Conservation (phyloP, 1,140 invertebrate genomes). For the Brachionus paranguensis region DNA sequence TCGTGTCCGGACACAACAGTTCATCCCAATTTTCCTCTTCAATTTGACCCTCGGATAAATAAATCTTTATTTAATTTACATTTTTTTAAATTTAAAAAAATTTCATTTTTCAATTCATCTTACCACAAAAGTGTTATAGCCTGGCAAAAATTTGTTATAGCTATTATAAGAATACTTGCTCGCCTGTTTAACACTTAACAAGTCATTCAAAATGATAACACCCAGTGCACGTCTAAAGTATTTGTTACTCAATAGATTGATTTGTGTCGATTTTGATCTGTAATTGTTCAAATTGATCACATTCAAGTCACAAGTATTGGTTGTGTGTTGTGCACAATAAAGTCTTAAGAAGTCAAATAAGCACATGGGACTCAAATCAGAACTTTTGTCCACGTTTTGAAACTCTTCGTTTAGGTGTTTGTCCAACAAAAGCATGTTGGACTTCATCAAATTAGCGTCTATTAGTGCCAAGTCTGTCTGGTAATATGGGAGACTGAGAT, state of each 20-base stretch:
- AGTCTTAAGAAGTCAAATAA: background rate
- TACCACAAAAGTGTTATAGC: background rate
- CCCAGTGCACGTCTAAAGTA: slow-evolving; percentile 12
- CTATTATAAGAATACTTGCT: background rate
- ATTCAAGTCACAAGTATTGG: slow-evolving; percentile 33
- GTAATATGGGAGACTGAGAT: background rate
- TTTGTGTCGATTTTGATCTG: background rate
- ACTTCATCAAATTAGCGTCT: background rate
- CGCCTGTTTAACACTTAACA: background rate
- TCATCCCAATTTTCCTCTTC: background rate
- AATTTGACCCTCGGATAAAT: slow-evolving; percentile 4
- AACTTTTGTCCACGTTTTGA: background rate
- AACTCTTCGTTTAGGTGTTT: background rate
- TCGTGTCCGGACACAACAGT: slow-evolving; percentile 18
- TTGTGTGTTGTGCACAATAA: slow-evolving; percentile 33
- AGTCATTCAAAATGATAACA: background rate
- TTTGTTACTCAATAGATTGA: background rate
- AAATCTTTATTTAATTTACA: background rate
- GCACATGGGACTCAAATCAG: background rate
- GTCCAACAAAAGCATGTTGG: background rate
- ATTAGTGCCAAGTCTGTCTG: background rate
- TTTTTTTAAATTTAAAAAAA: background rate
- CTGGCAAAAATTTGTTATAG: background rate
- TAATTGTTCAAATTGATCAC: slow-evolving; percentile 12
- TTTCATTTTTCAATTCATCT: background rate